A percentile compares a stretch with the other conserved stretches of the same genome.
phyloP scores from a whole-genome alignment of 2,797 vertebrate species.

The Lacerta bilineata region DNA sequence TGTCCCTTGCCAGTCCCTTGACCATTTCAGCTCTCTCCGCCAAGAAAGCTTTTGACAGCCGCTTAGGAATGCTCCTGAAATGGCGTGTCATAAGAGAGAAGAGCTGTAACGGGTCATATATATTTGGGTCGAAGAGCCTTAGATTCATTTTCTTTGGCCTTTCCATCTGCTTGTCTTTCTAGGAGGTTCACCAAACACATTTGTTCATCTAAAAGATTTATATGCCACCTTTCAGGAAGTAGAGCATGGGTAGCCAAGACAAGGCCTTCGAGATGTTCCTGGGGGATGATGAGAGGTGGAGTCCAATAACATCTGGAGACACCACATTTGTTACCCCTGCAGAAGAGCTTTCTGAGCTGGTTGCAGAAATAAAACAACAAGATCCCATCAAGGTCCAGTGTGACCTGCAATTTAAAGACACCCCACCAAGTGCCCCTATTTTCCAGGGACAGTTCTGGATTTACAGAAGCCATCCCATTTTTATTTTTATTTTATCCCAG shows the following conservation, averaged over 20 bases:
- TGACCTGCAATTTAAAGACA: no score
- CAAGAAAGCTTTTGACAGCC: slow-evolving; percentile 67
- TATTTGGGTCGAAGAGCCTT: slow-evolving; percentile 50
- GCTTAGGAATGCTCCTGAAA: slow-evolving; percentile 48
- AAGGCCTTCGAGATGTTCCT: no score
- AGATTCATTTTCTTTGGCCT: slow-evolving; percentile 44
- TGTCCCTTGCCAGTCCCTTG: slow-evolving; percentile 37
- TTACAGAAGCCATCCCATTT: background rate
- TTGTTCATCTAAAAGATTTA: background rate
- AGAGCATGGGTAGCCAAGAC: no score
- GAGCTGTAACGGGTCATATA: slow-evolving; percentile 40
- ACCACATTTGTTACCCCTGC: background rate
- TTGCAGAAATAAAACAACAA: background rate
- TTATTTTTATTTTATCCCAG: no score
- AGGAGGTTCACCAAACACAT: background rate
- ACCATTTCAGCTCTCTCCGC: slow-evolving; percentile 43
- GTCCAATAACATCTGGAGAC: no score
- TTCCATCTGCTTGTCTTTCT: slow-evolving; percentile 34
- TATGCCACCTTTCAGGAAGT: background rate
- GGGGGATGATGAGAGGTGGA: no score
- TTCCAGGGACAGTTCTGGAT: background rate
- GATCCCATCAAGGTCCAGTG: background rate
- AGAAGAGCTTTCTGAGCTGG: background rate
- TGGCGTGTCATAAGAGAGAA: slow-evolving; percentile 48
- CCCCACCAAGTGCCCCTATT: no score